These are phyloP conservation scores for Apamea sordens DNA, from an alignment of 2,888 invertebrate species.

Conservation along the genomic window DNA sequence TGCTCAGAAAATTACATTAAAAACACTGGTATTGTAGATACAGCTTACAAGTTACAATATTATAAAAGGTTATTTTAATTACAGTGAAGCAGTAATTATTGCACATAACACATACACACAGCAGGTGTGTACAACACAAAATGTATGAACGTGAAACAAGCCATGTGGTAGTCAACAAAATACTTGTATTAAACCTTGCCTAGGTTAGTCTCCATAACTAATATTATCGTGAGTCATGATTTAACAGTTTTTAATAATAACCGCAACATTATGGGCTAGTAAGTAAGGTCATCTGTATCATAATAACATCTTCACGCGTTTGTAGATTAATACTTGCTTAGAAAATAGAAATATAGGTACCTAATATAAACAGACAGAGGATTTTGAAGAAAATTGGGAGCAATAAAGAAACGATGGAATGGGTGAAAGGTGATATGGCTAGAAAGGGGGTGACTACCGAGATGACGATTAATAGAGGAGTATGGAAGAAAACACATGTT, in stretches of 20 bases:
- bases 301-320: conserved; percentile 30
- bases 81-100: neutral
- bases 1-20: neutral
- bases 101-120: neutral
- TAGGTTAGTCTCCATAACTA: conserved; percentile 9
- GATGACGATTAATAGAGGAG: neutral
- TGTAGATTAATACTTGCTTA: neutral
- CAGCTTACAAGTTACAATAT: neutral
- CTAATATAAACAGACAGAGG: neutral
- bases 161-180: conserved; percentile 7
- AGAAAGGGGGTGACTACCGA: neutral
- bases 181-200: conserved; percentile 1
- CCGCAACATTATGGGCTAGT: conserved; percentile 38
- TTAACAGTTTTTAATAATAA: conserved; percentile 39
- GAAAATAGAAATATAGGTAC: neutral
- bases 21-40: neutral
- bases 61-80: neutral
- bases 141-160: neutral
- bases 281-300: conserved; percentile 54
- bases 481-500: neutral
- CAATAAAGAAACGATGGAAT: neutral
- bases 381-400: too few relatives aligned
- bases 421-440: neutral
- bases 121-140: neutral
- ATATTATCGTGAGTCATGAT: conserved; percentile 45